Percentiles rank a stretch among this genome's conserved stretches.
These are phyloP conservation scores for Anser brachyrhynchus DNA, from an alignment of 2,113 vertebrate genomes.

Conservation along the genomic window DNA sequence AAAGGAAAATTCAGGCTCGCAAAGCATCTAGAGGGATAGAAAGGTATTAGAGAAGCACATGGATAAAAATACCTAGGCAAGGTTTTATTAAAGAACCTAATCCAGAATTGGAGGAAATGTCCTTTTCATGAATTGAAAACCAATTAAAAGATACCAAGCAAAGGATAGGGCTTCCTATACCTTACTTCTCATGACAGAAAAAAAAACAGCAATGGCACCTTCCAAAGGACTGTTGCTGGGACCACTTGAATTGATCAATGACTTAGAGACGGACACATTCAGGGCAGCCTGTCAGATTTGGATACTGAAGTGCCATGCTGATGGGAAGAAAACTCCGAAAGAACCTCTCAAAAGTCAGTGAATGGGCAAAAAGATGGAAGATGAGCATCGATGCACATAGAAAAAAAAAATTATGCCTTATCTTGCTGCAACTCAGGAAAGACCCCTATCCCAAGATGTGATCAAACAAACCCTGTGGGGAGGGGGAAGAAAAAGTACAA, in stretches of 20 bases:
- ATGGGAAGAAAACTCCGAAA: background rate
- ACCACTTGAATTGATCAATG: background rate
- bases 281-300: background rate
- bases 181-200: background rate
- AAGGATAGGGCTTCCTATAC: background rate
- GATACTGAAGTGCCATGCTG: background rate
- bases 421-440: background rate
- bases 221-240: background rate
- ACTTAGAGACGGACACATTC: background rate
- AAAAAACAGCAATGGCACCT: background rate
- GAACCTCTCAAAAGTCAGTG: background rate
- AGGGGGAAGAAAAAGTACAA: background rate
- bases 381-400: background rate
- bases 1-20: background rate
- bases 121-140: background rate
- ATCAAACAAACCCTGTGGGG: background rate
- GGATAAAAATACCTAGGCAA: background rate
- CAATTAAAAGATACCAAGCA: background rate
- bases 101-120: background rate
- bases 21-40: background rate
- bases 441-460: background rate
- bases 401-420: background rate
- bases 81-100: background rate
- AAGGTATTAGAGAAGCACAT: background rate
- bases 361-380: background rate